Conservation (phyloP, 2,113 vertebrate genomes). For the Dinomys branickii region DNA sequence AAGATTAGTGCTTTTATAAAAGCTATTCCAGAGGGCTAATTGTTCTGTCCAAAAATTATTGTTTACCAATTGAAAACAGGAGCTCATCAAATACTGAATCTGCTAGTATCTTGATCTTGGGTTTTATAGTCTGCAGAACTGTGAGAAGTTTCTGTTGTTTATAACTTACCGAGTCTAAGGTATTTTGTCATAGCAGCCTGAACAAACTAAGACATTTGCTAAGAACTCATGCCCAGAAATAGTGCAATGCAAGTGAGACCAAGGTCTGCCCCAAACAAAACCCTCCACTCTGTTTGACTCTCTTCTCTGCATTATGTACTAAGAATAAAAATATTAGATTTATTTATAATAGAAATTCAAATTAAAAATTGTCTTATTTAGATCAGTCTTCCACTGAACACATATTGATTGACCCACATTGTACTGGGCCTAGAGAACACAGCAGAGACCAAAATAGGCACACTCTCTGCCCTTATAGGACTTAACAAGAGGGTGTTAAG, state of each 20-base stretch:
- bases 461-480: neutral
- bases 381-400: neutral
- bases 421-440: neutral
- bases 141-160: neutral
- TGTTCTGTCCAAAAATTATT: neutral
- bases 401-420: neutral
- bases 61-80: neutral
- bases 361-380: neutral
- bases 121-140: neutral
- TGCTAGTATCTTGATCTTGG: neutral
- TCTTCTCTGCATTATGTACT: neutral
- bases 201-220: neutral
- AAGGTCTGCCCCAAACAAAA: neutral
- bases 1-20: neutral
- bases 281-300: neutral
- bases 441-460: neutral
- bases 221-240: neutral
- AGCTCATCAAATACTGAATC: neutral
- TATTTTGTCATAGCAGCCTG: neutral
- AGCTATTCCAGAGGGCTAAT: neutral
- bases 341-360: neutral
- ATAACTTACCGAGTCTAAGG: neutral
- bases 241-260: neutral
- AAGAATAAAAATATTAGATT: neutral
- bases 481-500: neutral